Percentiles rank a stretch among this genome's conserved stretches.
Conservation (phyloP, 1,140 invertebrate species). For the Drosophila trapezifrons region DNA sequence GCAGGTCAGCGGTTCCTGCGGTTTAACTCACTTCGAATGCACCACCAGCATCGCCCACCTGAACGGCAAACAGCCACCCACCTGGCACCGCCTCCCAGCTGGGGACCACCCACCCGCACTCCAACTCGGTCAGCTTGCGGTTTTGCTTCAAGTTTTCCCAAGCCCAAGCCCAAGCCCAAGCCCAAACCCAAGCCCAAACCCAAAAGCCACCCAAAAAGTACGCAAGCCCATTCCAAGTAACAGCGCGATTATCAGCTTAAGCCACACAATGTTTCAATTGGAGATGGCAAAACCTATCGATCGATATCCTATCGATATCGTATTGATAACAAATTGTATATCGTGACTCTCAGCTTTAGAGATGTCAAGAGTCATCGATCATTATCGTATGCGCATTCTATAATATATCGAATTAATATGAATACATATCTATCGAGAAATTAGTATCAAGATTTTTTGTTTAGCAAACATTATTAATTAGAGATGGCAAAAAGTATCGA, state of each 20-base stretch:
- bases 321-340: not conserved
- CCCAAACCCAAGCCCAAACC: not conserved
- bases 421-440: too few relatives aligned
- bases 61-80: conserved; percentile 23
- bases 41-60: conserved; percentile 3
- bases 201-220: conserved; percentile 9
- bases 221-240: not conserved
- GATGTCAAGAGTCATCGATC: too few relatives aligned
- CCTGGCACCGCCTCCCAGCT: not conserved
- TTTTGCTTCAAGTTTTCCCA: conserved; percentile 61
- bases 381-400: too few relatives aligned
- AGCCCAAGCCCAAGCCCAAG: not conserved
- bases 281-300: not conserved
- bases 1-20: conserved; percentile 79
- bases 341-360: too few relatives aligned
- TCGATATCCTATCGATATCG: not conserved
- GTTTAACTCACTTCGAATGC: conserved; percentile 52
- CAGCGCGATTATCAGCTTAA: conserved; percentile 12
- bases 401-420: too few relatives aligned
- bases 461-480: too few relatives aligned
- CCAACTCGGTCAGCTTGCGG: conserved; percentile 57
- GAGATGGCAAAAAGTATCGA: too few relatives aligned
- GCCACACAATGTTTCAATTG: not conserved
- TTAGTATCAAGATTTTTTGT: too few relatives aligned
- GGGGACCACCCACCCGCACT: conserved; percentile 20